phyloP scores from a whole-genome alignment of 2,888 invertebrate species.

The Phytoseiulus persimilis region DNA sequence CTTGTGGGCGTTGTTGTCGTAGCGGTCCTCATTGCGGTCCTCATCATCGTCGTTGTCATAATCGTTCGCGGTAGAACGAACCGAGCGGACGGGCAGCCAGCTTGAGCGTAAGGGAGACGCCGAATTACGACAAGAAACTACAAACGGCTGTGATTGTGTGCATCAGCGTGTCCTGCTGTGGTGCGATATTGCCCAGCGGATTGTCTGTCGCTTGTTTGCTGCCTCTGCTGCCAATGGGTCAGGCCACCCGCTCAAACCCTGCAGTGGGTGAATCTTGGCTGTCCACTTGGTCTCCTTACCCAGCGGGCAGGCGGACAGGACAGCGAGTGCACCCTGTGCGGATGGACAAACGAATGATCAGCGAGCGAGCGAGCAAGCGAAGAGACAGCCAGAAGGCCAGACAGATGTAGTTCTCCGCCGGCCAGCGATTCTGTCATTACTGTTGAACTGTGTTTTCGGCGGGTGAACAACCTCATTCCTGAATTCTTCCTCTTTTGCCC shows the following conservation, averaged over 20 bases:
- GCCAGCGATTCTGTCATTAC: background rate
- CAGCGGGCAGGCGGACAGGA: no score
- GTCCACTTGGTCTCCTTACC: background rate
- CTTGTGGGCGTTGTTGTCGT: background rate
- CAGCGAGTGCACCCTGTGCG: background rate
- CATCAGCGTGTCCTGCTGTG: background rate
- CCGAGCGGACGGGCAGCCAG: background rate
- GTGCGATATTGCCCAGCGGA: background rate
- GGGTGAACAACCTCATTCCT: background rate
- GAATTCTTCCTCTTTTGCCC: background rate
- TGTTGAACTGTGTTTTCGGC: background rate
- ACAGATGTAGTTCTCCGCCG: background rate
- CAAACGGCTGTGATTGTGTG: conserved; percentile 5
- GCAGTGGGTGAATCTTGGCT: background rate
- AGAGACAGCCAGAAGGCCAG: background rate
- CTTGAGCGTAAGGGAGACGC: background rate
- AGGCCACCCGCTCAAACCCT: background rate
- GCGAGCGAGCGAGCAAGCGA: background rate
- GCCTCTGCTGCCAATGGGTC: background rate
- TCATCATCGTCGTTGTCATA: background rate
- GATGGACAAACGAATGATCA: background rate
- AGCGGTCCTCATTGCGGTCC: background rate
- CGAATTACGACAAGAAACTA: background rate
- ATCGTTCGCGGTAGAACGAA: background rate
- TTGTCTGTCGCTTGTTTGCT: background rate